Conservation (phyloP, 2,113 vertebrate species). For the Phalacrocorax carbo region DNA sequence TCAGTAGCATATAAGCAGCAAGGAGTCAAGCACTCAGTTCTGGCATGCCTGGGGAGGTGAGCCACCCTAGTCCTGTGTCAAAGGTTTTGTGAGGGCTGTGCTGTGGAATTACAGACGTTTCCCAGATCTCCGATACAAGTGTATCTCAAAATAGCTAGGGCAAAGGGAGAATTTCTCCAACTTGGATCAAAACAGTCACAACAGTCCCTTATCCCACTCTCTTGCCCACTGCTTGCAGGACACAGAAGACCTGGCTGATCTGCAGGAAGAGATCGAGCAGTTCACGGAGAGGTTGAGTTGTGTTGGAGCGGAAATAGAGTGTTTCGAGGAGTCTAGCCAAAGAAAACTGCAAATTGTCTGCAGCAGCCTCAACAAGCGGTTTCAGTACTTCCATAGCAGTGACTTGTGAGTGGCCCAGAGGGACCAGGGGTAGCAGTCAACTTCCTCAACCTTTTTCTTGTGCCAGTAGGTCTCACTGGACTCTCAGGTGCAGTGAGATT, state of each 20-base stretch:
- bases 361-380: constrained; percentile 68
- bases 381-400: constrained; percentile 54
- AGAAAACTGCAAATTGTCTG: constrained; percentile 60
- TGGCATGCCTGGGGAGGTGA: neutral
- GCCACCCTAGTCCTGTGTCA: neutral
- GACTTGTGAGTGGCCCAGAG: constrained; percentile 62
- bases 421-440: neutral
- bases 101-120: neutral
- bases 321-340: constrained; percentile 62
- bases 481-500: neutral
- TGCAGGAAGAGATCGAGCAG: constrained; percentile 67
- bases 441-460: neutral
- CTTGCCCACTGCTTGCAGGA: constrained; percentile 67
- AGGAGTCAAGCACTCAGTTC: neutral
- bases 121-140: neutral
- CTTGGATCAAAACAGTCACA: neutral
- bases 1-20: neutral
- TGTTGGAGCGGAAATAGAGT: constrained; percentile 65
- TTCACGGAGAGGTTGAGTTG: constrained; percentile 71
- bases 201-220: neutral
- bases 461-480: neutral
- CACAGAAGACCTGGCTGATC: constrained; percentile 69
- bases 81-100: neutral
- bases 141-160: neutral
- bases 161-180: neutral